phyloP scores from a whole-genome alignment of 2,113 vertebrate genomes.

The Cyphotilapia sp. region DNA sequence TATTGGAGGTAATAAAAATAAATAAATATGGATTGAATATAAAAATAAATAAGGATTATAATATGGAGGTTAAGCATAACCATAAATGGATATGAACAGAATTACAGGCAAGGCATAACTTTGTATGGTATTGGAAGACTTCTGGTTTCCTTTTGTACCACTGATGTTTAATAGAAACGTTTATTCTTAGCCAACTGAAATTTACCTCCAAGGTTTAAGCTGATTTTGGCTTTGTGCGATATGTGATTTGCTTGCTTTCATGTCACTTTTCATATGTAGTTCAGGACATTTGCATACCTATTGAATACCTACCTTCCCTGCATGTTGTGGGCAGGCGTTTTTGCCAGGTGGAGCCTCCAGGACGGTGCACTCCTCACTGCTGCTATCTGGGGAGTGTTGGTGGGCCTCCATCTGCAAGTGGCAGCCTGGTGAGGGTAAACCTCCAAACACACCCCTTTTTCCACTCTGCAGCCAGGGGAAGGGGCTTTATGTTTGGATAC shows the following conservation, averaged over 20 bases:
- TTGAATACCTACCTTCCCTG: conserved; percentile 42
- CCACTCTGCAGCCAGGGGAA: conserved; percentile 19
- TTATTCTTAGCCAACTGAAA: neutral
- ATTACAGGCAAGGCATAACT: rapidly evolving
- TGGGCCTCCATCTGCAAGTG: conserved; percentile 54
- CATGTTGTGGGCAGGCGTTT: conserved; percentile 50
- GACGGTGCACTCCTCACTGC: conserved; percentile 70
- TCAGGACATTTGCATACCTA: neutral
- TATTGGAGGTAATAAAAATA: neutral
- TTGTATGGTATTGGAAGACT: neutral
- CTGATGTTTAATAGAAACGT: neutral
- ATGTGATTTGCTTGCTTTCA: neutral
- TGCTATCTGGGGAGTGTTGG: conserved; percentile 67
- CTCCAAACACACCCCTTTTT: conserved; percentile 31
- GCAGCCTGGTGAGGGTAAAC: conserved; percentile 15
- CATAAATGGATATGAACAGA: neutral
- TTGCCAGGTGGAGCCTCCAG: conserved; percentile 61
- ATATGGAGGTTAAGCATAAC: neutral
- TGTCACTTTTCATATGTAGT: neutral
- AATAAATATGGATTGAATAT: neutral
- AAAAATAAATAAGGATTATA: neutral
- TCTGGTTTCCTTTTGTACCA: neutral
- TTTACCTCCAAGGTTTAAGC: neutral
- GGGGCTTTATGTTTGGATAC: neutral
- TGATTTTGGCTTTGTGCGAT: neutral